Conservation (phyloP, 1,140 invertebrate species). For the Gonioctena quinquepunctata region DNA sequence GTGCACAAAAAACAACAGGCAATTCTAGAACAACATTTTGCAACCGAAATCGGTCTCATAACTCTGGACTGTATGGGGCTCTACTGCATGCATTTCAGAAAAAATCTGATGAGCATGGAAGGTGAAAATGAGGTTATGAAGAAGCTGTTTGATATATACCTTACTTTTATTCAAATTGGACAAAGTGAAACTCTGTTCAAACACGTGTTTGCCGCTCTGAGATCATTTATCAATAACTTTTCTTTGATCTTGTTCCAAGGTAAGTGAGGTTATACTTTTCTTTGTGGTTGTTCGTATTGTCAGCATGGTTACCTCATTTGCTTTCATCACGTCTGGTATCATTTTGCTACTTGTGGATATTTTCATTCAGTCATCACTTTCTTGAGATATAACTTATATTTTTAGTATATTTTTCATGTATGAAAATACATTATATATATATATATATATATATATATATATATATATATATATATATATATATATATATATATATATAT, state of each 20-base stretch:
- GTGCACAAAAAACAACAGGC: slow-evolving; percentile 66
- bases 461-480: no score
- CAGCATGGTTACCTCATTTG: no score
- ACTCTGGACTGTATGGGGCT: slow-evolving; percentile 84
- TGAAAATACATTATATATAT: no score
- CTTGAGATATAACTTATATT: no score
- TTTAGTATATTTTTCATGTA: no score
- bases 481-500: no score
- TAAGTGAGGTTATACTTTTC: slow-evolving; percentile 45
- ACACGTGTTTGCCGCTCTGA: slow-evolving; percentile 87
- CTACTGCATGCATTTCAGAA: slow-evolving; percentile 79
- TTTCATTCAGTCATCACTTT: no score
- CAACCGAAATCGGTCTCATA: slow-evolving; percentile 87
- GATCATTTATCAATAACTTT: slow-evolving; percentile 91
- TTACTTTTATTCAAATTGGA: slow-evolving; percentile 84
- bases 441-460: no score
- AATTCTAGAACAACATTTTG: slow-evolving; percentile 82
- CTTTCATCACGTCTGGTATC: no score
- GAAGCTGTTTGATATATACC: slow-evolving; percentile 79
- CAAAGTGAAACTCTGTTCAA: slow-evolving; percentile 89
- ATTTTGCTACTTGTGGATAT: no score
- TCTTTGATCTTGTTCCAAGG: slow-evolving; percentile 81
- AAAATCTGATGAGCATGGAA: slow-evolving; percentile 66
- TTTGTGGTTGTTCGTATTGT: no score
- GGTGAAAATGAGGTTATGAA: slow-evolving; percentile 78